Conservation (phyloP, 2,113 vertebrate species). For the Axis porcinus region DNA sequence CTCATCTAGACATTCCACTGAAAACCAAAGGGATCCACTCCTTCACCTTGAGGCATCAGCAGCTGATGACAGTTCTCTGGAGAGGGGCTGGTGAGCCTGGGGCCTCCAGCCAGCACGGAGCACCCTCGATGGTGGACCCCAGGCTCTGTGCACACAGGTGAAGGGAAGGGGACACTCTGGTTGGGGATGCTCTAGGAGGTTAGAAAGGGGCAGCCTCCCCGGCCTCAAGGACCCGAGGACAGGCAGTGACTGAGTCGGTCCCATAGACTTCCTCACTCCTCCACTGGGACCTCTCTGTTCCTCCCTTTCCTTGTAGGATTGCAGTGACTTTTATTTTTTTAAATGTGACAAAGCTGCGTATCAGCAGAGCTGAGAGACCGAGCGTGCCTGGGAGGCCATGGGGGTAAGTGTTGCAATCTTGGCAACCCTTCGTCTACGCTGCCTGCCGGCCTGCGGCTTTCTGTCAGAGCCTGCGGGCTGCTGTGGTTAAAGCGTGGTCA, state of each 20-base stretch:
- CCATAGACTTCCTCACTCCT: neutral
- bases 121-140: rapidly evolving
- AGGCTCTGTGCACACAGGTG: rapidly evolving
- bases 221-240: neutral
- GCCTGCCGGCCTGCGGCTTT: neutral
- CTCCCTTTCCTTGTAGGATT: neutral
- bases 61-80: rapidly evolving
- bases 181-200: neutral
- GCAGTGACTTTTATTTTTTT: neutral
- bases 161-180: neutral
- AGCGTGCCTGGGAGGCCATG: neutral
- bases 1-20: neutral
- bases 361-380: neutral
- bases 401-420: neutral
- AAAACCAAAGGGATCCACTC: neutral
- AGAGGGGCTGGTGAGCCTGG: neutral
- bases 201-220: neutral
- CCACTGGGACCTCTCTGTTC: neutral
- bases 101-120: neutral
- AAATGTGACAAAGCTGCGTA: neutral
- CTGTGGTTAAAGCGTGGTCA: too few relatives aligned
- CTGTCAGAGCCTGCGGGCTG: neutral
- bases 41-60: neutral
- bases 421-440: neutral
- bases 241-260: neutral